Conservation (phyloP, 2,797 vertebrate species). For the Clarias platycephalus region DNA sequence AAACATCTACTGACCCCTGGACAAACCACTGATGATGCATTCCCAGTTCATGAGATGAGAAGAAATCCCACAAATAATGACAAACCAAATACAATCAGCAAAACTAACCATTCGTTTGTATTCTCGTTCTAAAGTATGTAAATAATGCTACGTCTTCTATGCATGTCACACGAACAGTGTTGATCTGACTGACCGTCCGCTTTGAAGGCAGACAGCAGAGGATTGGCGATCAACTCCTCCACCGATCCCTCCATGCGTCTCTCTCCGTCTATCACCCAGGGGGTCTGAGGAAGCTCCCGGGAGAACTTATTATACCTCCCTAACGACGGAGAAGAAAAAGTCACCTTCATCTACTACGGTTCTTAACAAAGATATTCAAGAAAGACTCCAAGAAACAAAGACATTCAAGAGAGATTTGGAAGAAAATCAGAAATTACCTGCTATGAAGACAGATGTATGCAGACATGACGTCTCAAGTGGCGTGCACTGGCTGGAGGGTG, state of each 20-base stretch:
- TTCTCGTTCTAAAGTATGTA: background rate
- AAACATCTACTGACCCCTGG: background rate
- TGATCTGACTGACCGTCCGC: constrained; percentile 78
- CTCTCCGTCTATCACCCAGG: constrained; percentile 98
- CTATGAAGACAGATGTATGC: constrained; percentile 86
- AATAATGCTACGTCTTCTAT: background rate
- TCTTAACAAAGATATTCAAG: background rate
- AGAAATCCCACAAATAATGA: background rate
- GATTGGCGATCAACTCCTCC: constrained; percentile 91
- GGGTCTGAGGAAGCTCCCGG: constrained; percentile 94
- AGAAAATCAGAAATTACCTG: constrained; percentile 73
- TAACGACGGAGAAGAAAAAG: constrained; percentile 55
- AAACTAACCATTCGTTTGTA: background rate
- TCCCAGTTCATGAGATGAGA: background rate
- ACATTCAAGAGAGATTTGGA: background rate
- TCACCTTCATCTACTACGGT: background rate
- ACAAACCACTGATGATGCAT: background rate
- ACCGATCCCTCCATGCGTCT: constrained; percentile 96
- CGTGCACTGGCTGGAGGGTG: constrained; percentile 72
- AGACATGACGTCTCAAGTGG: constrained; percentile 84
- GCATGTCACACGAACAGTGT: background rate
- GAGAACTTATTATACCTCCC: constrained; percentile 97
- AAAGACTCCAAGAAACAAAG: background rate
- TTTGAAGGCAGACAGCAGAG: constrained; percentile 81
- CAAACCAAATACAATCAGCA: background rate